phyloP scores from a whole-genome alignment of 2,888 invertebrate species.

The Eupithecia dodoneata region DNA sequence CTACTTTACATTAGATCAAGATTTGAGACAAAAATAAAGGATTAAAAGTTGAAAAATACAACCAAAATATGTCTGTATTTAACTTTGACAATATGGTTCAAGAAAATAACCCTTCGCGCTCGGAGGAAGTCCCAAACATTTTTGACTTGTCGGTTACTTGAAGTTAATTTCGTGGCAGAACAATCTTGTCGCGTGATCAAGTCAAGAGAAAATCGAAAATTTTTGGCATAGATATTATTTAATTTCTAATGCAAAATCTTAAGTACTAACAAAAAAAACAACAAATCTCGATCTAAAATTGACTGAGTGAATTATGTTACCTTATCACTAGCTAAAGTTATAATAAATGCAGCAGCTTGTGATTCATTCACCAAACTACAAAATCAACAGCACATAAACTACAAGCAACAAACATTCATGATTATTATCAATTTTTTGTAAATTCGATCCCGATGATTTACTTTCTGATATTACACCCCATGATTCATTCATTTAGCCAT shows the following conservation, averaged over 20 bases:
- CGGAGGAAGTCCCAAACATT: too few species aligned
- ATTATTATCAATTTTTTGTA: constrained; percentile 46
- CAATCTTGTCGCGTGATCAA: too few species aligned
- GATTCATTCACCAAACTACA: constrained; percentile 17
- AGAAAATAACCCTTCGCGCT: too few species aligned
- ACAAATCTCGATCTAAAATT: constrained; percentile 21
- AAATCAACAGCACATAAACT: constrained; percentile 16
- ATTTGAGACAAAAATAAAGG: constrained; percentile 14
- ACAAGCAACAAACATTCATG: constrained; percentile 30
- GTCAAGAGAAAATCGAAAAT: too few species aligned
- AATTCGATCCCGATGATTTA: constrained; percentile 42
- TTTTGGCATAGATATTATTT: too few species aligned
- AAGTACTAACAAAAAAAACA: background rate
- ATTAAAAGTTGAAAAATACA: background rate
- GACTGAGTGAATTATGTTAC: constrained; percentile 12
- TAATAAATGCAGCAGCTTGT: constrained; percentile 25
- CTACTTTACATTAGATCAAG: constrained; percentile 24
- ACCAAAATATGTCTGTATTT: background rate
- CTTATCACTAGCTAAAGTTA: constrained; percentile 11
- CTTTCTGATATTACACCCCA: constrained; percentile 24
- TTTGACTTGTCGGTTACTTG: too few species aligned
- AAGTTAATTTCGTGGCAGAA: too few species aligned
- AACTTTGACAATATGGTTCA: background rate
- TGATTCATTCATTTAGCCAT: background rate
- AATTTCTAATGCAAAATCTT: too few species aligned